A percentile compares a stretch with the other conserved stretches of the same genome.
Evolutionary conservation across 2,888 invertebrate genomes (phyloP).

Genomic region (Cryptocephalus primarius): DNA sequence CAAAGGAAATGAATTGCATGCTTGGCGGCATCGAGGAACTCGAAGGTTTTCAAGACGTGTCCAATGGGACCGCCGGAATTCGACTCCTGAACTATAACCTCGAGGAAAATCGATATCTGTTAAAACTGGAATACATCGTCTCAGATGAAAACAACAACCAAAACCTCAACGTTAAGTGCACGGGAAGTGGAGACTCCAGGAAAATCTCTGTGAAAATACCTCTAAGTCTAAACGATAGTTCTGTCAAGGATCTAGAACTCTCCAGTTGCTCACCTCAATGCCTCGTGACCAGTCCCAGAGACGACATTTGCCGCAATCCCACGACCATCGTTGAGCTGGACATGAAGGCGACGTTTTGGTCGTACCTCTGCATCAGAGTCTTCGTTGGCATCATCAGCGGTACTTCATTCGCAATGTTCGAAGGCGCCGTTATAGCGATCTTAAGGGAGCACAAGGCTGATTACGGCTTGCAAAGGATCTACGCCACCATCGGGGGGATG

Average conservation of each 20-base stretch:
- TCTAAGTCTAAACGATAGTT: conserved; percentile 31
- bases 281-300: conserved; percentile 46
- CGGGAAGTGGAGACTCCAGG: conserved; percentile 33
- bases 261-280: conserved; percentile 48
- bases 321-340: conserved; percentile 51
- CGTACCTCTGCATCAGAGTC: conserved; percentile 53
- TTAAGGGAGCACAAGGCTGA: conserved; percentile 64
- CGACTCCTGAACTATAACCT: conserved; percentile 15
- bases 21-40: conserved; percentile 17
- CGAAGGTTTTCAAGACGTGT: not conserved
- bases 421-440: conserved; percentile 68
- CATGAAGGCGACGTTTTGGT: conserved; percentile 59
- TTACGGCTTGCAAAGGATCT: conserved; percentile 65
- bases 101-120: conserved; percentile 19
- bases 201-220: conserved; percentile 36
- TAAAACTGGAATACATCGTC: conserved; percentile 13
- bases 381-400: conserved; percentile 59
- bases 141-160: conserved; percentile 7
- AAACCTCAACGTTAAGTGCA: conserved; percentile 16
- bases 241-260: conserved; percentile 33
- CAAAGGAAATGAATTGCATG: conserved; percentile 11
- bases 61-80: conserved; percentile 6
- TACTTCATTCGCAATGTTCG: conserved; percentile 70
- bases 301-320: conserved; percentile 47
- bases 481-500: conserved; percentile 67